Percentiles rank a stretch among this genome's conserved stretches.
phyloP scores from a whole-genome alignment of 2,888 invertebrate genomes.

The Xestoiulus laeticollis region DNA sequence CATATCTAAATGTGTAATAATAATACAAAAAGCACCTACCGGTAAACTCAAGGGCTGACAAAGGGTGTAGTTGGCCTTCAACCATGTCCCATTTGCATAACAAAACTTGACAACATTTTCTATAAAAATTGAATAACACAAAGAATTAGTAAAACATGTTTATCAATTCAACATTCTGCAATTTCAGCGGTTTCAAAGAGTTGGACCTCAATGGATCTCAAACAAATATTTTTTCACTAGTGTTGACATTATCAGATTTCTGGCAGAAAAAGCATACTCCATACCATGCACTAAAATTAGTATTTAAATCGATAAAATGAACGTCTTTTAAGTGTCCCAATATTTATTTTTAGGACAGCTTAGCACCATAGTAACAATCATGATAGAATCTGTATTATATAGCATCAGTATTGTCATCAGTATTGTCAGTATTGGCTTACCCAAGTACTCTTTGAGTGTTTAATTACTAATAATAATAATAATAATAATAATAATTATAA shows the following conservation, averaged over 20 bases:
- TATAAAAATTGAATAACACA: neutral
- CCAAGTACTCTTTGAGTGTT: too few species aligned
- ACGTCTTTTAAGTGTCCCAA: neutral
- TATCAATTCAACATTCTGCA: too few species aligned
- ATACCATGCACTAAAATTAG: neutral
- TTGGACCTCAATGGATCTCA: too few species aligned
- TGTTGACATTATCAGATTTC: too few species aligned
- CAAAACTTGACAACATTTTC: neutral
- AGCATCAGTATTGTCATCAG: too few species aligned
- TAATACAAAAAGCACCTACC: neutral
- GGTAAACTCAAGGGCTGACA: neutral
- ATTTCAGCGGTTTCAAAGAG: too few species aligned
- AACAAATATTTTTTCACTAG: too few species aligned
- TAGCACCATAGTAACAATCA: neutral
- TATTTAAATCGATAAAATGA: neutral
- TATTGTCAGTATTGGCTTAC: too few species aligned
- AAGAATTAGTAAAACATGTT: too few species aligned
- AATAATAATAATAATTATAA: neutral
- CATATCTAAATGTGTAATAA: too few species aligned
- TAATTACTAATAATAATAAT: neutral
- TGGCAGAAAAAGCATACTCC: neutral
- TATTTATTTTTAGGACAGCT: neutral
- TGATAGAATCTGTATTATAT: neutral
- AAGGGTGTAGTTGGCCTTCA: slow-evolving; percentile 12
- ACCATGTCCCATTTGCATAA: neutral